Percentiles rank a stretch among this genome's conserved stretches.
These are phyloP conservation scores for Cryptomyrus ogoouensis DNA, from an alignment of 2,113 vertebrate species.

Conservation along the genomic window DNA sequence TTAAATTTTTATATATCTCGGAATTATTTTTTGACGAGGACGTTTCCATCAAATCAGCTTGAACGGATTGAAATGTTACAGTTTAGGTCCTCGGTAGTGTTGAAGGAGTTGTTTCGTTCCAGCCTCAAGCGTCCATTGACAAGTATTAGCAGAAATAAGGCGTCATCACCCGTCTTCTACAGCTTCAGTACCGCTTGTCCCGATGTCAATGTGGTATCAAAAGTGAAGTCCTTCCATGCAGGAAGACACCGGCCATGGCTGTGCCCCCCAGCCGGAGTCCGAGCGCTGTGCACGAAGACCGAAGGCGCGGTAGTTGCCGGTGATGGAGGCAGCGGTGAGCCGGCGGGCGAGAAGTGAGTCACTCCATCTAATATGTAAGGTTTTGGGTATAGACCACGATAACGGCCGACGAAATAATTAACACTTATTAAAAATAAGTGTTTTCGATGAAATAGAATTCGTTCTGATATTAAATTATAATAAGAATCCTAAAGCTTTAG, in stretches of 20 bases:
- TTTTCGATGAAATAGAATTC: background rate
- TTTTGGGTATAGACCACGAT: background rate
- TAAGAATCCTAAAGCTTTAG: background rate
- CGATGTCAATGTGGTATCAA: slow-evolving; percentile 26
- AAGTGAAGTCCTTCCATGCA: slow-evolving; percentile 12
- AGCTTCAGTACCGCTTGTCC: slow-evolving; percentile 32
- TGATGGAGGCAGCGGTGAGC: slow-evolving; percentile 37
- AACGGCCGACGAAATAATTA: background rate
- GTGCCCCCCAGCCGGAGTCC: slow-evolving; percentile 14
- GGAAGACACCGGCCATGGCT: slow-evolving; percentile 17
- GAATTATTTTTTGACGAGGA: slow-evolving; percentile 21
- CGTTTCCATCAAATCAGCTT: background rate
- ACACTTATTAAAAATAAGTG: background rate
- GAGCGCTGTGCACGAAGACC: slow-evolving; percentile 51
- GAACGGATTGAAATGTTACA: slow-evolving; percentile 56
- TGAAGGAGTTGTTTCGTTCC: slow-evolving; percentile 55
- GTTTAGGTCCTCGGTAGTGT: slow-evolving; percentile 51
- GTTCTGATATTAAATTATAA: background rate
- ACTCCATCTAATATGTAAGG: background rate
- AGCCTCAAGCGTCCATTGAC: slow-evolving; percentile 48
- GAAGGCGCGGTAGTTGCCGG: slow-evolving; percentile 7
- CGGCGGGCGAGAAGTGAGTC: slow-evolving; percentile 62
- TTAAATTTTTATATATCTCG: background rate
- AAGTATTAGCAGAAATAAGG: slow-evolving; percentile 30
- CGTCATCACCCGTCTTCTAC: slow-evolving; percentile 36